A percentile compares a stretch with the other conserved stretches of the same genome.
Conservation (phyloP, 2,797 vertebrate species). For the Melopsittacus undulatus region DNA sequence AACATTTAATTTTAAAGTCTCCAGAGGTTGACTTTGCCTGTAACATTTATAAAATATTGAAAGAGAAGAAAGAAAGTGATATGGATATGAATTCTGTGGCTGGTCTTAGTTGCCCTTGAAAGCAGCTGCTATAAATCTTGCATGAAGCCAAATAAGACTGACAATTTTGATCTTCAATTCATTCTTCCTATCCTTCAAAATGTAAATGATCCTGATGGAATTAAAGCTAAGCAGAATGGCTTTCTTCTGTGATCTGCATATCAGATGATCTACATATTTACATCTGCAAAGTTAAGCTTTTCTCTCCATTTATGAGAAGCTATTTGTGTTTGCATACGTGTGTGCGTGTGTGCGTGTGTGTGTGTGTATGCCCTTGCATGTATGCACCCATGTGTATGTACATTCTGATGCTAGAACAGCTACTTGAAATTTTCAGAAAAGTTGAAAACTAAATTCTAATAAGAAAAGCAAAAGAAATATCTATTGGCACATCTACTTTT, state of each 20-base stretch:
- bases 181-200: conserved; percentile 72
- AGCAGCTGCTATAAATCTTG: conserved; percentile 74
- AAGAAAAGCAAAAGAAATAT: background rate
- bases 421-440: background rate
- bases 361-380: background rate
- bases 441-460: background rate
- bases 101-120: conserved; percentile 73
- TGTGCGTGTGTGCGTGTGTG: background rate
- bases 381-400: background rate
- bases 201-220: conserved; percentile 71
- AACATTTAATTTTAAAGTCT: conserved; percentile 67
- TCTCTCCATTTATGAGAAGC: background rate
- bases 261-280: conserved; percentile 15
- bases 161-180: conserved; percentile 74
- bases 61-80: conserved; percentile 49
- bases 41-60: conserved; percentile 77
- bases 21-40: conserved; percentile 59
- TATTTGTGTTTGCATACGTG: rapidly evolving
- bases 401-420: background rate
- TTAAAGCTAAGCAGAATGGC: conserved; percentile 57
- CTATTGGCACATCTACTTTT: background rate
- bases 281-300: background rate
- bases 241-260: conserved; percentile 68
- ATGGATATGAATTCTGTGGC: conserved; percentile 58
- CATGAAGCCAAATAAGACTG: conserved; percentile 73